A percentile compares a stretch with the other conserved stretches of the same genome.
Evolutionary conservation across 2,113 vertebrate species (phyloP).

Genomic region (Phodopus roborovskii): DNA sequence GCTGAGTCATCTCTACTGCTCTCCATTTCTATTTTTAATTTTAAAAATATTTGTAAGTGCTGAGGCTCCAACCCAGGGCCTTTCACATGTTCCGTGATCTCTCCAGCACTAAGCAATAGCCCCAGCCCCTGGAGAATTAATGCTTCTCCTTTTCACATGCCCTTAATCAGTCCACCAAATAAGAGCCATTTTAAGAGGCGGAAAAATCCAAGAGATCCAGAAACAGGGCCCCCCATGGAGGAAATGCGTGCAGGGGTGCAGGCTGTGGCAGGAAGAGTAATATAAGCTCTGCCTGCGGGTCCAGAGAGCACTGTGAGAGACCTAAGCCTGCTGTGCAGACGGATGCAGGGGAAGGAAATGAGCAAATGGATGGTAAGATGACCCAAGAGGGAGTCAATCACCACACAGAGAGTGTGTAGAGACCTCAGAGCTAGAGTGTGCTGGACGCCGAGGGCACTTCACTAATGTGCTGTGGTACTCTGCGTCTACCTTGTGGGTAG

Average conservation of each 20-base stretch:
- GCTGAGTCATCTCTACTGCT: background rate
- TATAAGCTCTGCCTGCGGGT: background rate
- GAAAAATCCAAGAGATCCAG: background rate
- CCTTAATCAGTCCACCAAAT: background rate
- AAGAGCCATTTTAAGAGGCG: background rate
- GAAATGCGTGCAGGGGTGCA: fast-evolving
- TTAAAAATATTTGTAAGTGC: background rate
- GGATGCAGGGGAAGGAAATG: background rate
- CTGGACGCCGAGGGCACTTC: background rate
- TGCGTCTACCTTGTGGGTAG: background rate
- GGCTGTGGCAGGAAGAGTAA: background rate
- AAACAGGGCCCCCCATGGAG: background rate
- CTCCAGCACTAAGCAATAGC: background rate
- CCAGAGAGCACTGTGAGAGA: background rate
- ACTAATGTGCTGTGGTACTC: background rate
- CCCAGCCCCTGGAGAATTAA: background rate
- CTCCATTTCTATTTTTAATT: background rate
- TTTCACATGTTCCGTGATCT: background rate
- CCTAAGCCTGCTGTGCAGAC: background rate
- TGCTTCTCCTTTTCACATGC: background rate
- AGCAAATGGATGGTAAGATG: background rate
- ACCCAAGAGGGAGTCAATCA: background rate
- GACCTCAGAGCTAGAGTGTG: background rate
- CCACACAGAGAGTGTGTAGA: background rate
- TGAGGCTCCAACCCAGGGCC: background rate